Evolutionary conservation across 1,140 invertebrate genomes (phyloP).

Genomic region (Oryctes rhinoceros): DNA sequence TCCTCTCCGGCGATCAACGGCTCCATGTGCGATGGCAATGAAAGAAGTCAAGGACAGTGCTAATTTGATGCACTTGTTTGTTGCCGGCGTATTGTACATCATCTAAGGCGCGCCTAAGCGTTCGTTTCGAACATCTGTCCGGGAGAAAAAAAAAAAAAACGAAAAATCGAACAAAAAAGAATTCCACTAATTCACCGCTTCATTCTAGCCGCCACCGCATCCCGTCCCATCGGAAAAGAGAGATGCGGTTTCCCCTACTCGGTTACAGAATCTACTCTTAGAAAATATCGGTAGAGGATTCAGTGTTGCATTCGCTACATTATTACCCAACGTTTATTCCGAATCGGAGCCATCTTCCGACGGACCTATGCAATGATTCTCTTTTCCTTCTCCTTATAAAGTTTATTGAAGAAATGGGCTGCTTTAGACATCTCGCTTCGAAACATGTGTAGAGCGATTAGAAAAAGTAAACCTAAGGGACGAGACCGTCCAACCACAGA

Average conservation of each 20-base stretch:
- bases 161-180: conserved; percentile 4
- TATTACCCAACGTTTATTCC: background rate
- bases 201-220: background rate
- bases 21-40: background rate
- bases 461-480: too few species aligned
- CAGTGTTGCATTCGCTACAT: background rate
- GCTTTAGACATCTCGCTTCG: too few species aligned
- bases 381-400: too few species aligned
- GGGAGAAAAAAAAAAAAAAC: background rate
- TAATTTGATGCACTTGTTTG: conserved; percentile 10
- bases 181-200: conserved; percentile 1
- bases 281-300: too few species aligned
- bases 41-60: conserved; percentile 8
- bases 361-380: too few species aligned
- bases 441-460: too few species aligned
- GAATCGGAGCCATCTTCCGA: background rate
- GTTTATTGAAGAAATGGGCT: too few species aligned
- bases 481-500: too few species aligned
- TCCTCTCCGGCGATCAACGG: background rate
- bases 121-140: background rate
- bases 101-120: background rate
- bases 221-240: background rate
- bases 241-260: conserved; percentile 6
- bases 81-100: background rate
- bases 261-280: background rate